Percentiles rank a stretch among this genome's conserved stretches.
Evolutionary conservation across 2,797 vertebrate species (phyloP).

Genomic region (Phalloptychus januarius): DNA sequence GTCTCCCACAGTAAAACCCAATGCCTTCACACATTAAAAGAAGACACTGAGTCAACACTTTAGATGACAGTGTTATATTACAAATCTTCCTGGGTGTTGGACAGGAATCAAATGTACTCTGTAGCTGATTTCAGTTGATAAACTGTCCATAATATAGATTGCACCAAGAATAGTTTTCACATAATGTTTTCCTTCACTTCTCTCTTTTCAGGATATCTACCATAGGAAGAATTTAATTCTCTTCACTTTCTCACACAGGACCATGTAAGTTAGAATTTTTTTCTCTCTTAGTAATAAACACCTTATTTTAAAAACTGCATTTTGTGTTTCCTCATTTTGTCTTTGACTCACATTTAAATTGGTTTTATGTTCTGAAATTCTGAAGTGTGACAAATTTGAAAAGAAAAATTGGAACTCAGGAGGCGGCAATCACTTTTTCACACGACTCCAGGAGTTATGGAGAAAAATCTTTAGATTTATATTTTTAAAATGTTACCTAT

Average conservation of each 20-base stretch:
- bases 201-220: not conserved
- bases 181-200: not conserved
- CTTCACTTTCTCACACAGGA: not conserved
- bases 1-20: slow-evolving; percentile 47
- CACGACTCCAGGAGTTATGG: not conserved
- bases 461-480: not conserved
- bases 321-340: too few relatives aligned
- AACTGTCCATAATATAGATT: slow-evolving; percentile 1
- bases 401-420: too few relatives aligned
- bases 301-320: too few relatives aligned
- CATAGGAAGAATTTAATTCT: not conserved
- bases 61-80: slow-evolving; percentile 37
- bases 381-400: too few relatives aligned
- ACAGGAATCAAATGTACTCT: slow-evolving; percentile 22
- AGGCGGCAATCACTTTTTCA: too few relatives aligned
- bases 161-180: not conserved
- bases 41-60: slow-evolving; percentile 60
- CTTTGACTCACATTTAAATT: too few relatives aligned
- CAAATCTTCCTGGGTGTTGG: slow-evolving; percentile 27
- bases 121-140: not conserved
- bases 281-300: too few relatives aligned
- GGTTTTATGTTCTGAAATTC: too few relatives aligned
- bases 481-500: not conserved
- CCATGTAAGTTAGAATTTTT: too few relatives aligned
- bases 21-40: slow-evolving; percentile 46